These are phyloP conservation scores for Zaprionus ghesquierei DNA, from an alignment of 1,140 invertebrate species.

Conservation along the genomic window DNA sequence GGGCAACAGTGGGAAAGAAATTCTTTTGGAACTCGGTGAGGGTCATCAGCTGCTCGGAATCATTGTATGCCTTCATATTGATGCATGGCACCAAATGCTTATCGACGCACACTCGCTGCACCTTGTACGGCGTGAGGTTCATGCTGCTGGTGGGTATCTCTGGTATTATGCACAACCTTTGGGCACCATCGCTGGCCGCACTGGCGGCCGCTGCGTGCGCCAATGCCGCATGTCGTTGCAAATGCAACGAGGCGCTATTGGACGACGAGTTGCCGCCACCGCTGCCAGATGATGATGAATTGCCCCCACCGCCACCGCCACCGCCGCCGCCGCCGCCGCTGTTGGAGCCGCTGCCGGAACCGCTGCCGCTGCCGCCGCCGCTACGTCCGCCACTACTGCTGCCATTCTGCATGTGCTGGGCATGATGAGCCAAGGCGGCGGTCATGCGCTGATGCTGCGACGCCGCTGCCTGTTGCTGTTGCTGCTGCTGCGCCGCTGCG, in stretches of 20 bases:
- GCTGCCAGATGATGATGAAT: constrained; percentile 28
- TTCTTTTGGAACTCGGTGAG: constrained; percentile 90
- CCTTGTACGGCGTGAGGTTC: constrained; percentile 84
- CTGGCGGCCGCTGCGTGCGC: constrained; percentile 57
- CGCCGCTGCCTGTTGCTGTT: constrained; percentile 49
- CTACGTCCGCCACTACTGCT: constrained; percentile 40
- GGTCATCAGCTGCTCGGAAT: constrained; percentile 91
- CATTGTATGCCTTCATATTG: constrained; percentile 92
- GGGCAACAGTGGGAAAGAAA: constrained; percentile 90
- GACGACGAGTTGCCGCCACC: constrained; percentile 32
- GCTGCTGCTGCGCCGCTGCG: constrained; percentile 37
- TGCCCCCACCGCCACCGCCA: constrained; percentile 27
- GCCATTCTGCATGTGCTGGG: constrained; percentile 58
- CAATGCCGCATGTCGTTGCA: constrained; percentile 82
- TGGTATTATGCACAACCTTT: constrained; percentile 69
- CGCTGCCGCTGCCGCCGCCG: background rate
- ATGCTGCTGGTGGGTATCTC: constrained; percentile 72
- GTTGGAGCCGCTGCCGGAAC: constrained; percentile 49
- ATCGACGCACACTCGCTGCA: constrained; percentile 91
- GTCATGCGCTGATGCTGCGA: constrained; percentile 61
- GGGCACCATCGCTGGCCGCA: constrained; percentile 56
- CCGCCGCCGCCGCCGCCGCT: constrained; percentile 40
- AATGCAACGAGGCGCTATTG: constrained; percentile 76
- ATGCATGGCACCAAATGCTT: constrained; percentile 92
- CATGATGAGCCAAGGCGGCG: constrained; percentile 54